A percentile compares a stretch with the other conserved stretches of the same genome.
Conservation (phyloP, 1,140 invertebrate species). For the Megathymus violae region DNA sequence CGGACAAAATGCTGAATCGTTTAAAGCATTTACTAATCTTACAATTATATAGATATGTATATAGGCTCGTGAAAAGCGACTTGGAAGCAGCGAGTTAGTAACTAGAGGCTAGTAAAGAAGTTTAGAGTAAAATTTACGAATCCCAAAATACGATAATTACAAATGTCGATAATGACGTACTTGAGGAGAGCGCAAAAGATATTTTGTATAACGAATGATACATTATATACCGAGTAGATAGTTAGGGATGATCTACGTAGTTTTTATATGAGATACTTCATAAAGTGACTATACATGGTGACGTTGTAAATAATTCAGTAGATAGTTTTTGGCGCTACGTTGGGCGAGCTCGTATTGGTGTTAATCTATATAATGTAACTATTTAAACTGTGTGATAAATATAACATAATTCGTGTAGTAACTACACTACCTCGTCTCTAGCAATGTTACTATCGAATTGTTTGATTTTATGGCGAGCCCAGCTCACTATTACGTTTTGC, state of each 20-base stretch:
- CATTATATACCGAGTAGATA: conserved; percentile 66
- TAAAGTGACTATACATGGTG: conserved; percentile 77
- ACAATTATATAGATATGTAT: conserved; percentile 38
- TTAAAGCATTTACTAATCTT: conserved; percentile 66
- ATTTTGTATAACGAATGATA: conserved; percentile 80
- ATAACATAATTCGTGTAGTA: conserved; percentile 71
- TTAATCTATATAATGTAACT: conserved; percentile 58
- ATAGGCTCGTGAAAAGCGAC: conserved; percentile 59
- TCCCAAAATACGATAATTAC: conserved; percentile 40
- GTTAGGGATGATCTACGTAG: conserved; percentile 57
- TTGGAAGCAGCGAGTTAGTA: conserved; percentile 59
- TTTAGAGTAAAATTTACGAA: conserved; percentile 46
- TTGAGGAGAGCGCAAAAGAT: conserved; percentile 68
- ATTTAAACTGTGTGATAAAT: conserved; percentile 67
- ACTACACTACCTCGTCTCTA: conserved; percentile 79
- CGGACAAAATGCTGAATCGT: conserved; percentile 51
- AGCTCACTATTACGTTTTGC: conserved; percentile 70
- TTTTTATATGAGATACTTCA: conserved; percentile 79
- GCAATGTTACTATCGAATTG: conserved; percentile 62
- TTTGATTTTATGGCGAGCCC: conserved; percentile 65
- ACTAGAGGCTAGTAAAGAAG: conserved; percentile 58
- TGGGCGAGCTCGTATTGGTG: conserved; percentile 43
- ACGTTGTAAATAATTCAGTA: conserved; percentile 74
- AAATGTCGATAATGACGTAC: conserved; percentile 58
- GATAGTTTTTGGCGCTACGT: conserved; percentile 37